Conservation (phyloP, 1,140 invertebrate genomes). For the Drosophila arizonae region DNA sequence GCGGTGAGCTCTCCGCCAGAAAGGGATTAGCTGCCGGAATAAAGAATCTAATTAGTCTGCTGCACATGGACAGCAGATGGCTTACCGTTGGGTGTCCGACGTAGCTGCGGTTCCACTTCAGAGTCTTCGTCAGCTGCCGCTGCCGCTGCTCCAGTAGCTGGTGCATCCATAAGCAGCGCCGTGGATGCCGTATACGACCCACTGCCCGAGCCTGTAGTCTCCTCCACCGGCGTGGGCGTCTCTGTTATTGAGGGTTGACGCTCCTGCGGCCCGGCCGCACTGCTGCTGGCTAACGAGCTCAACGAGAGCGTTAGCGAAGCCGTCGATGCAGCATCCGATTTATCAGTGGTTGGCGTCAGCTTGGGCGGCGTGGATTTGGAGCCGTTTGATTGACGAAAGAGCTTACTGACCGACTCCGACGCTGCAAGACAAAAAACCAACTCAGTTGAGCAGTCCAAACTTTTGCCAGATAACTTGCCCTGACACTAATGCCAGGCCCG, state of each 20-base stretch:
- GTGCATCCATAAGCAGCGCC: conserved; percentile 66
- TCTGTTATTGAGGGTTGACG: conserved; percentile 59
- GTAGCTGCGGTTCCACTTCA: conserved; percentile 45
- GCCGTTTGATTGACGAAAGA: conserved; percentile 78
- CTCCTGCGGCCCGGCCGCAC: conserved; percentile 41
- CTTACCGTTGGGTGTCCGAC: conserved; percentile 69
- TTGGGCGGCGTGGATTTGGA: conserved; percentile 62
- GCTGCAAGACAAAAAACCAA: conserved; percentile 58
- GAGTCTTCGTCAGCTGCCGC: conserved; percentile 3
- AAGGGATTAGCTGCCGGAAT: conserved; percentile 71
- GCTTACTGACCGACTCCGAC: conserved; percentile 81
- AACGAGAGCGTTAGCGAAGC: conserved; percentile 72
- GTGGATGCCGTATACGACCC: conserved; percentile 72
- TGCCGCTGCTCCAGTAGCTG: conserved; percentile 12
- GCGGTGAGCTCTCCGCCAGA: conserved; percentile 60
- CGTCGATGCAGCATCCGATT: conserved; percentile 64
- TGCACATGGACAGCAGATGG: conserved; percentile 4
- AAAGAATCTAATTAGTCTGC: conserved; percentile 58
- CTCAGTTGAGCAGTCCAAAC: conserved; percentile 43
- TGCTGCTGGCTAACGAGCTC: conserved; percentile 69
- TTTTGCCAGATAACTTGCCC: conserved; percentile 63
- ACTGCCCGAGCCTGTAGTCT: conserved; percentile 54
- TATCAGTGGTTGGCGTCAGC: conserved; percentile 52
- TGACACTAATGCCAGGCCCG: conserved; percentile 67
- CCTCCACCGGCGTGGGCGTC: conserved; percentile 64